phyloP scores from a whole-genome alignment of 2,888 invertebrate genomes.

The Cephus pygmeus region DNA sequence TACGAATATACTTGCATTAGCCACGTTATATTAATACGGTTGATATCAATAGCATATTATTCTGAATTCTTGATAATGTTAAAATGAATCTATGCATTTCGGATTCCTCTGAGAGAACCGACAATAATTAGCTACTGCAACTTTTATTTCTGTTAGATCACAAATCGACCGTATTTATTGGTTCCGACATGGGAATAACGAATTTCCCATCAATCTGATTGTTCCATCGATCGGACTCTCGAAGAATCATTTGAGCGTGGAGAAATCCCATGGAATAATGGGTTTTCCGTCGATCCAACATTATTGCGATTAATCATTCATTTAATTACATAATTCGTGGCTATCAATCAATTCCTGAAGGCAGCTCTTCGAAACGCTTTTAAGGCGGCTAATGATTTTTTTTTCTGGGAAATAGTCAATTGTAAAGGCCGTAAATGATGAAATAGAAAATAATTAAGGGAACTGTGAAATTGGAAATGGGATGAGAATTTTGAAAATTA shows the following conservation, averaged over 20 bases:
- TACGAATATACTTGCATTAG: not conserved
- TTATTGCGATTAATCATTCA: not conserved
- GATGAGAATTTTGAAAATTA: not conserved
- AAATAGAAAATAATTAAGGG: not conserved
- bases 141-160: not conserved
- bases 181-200: not conserved
- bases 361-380: not conserved
- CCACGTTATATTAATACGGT: not conserved
- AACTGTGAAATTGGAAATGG: not conserved
- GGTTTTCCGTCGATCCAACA: not conserved
- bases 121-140: not conserved
- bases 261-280: not conserved
- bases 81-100: not conserved
- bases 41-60: not conserved
- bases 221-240: not conserved
- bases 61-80: not conserved
- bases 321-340: slow-evolving; percentile 3
- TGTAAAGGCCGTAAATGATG: not conserved
- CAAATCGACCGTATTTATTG: not conserved
- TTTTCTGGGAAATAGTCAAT: not conserved
- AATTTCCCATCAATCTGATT: not conserved
- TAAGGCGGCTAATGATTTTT: not conserved
- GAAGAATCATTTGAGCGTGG: not conserved
- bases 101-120: not conserved
- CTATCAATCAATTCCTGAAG: slow-evolving; percentile 1